Evolutionary conservation across 2,888 invertebrate species (phyloP).

Genomic region (Xestia xanthographa): DNA sequence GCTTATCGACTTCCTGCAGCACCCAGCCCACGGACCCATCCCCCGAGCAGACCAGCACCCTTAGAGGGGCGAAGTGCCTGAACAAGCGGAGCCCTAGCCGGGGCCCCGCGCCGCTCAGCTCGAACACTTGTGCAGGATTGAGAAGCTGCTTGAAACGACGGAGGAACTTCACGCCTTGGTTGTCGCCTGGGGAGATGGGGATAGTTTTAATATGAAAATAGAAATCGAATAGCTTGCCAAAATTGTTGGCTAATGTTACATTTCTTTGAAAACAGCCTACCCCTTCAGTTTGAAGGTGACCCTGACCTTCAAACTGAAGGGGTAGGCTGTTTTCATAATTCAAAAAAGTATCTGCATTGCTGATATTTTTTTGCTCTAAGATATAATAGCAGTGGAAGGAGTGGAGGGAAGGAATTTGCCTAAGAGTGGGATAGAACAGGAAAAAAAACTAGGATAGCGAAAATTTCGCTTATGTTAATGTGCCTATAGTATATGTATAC

Average conservation of each 20-base stretch:
- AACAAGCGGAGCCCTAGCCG: constrained; percentile 96
- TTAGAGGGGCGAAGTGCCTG: constrained; percentile 98
- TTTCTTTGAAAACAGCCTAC: no score
- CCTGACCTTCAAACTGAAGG: not conserved
- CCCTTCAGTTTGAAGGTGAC: no score
- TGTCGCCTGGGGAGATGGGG: constrained; percentile 93
- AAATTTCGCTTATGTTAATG: not conserved
- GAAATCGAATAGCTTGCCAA: constrained; percentile 3
- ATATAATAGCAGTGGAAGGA: not conserved
- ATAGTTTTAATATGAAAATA: not conserved
- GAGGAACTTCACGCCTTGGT: constrained; percentile 99
- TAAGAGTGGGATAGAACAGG: no score
- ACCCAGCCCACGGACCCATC: constrained; percentile 99
- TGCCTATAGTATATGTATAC: no score
- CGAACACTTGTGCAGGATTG: constrained; percentile 99
- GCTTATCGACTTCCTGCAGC: constrained; percentile 97
- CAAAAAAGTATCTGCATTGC: constrained; percentile 12
- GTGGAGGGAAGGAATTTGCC: no score
- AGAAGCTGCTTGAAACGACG: constrained; percentile 98
- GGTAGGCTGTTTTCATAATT: not conserved
- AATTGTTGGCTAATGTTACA: not conserved
- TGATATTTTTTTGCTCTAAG: not conserved
- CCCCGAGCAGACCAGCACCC: constrained; percentile 98
- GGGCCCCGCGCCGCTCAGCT: constrained; percentile 97
- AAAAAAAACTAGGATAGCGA: not conserved